Base-by-base conservation (phyloP, 2,888 invertebrate genomes). In the Tipula lateralis region DNA sequence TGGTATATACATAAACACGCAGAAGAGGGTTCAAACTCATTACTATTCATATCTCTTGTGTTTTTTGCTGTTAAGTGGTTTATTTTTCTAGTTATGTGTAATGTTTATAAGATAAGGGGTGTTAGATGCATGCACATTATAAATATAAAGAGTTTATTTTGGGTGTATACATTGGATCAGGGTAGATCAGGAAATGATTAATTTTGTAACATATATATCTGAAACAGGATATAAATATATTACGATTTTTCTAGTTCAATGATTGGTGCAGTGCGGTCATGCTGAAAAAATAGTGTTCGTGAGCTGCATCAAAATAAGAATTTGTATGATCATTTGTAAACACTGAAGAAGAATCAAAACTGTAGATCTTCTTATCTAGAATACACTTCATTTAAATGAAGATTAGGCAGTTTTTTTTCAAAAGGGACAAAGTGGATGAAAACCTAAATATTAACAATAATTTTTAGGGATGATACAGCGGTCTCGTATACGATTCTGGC, bases 131-230 rank as follows among this genome's bases (percentile, higher is more conserved):
- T 24, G 66, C 2, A 66, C 16, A 44, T n/a, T 36, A 36, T 9
- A n/a, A 2, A 36, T 36, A n/a, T n/a, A n/a, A 32, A 32, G 7
- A 44, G n/a, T 24, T 24, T 66, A 66, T 66, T 44, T 24, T 66
- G 66, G 24, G 24, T 66, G 66, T 66, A 66, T 66, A 24, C 24
- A 66, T 19, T 66, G 66, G n/a, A 24, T 66, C 66, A 24, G 66
- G 24, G 66, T 66, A 66, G 66, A 66, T 66, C 66, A 66, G 66
- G 66, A 66, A 66, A 66, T 66, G 66, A 66, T 66, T 66, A 66
- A 66, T 66, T 24, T 24, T 66, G 66, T 66, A 66, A 66, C 66
- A 66, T 66, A 9, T n/a, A n/a, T 66, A 66, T 66, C 66, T 66
- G 66, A 24, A 66, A 66, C 66, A 66, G 24, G 66, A 66, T 66